Percentiles rank a stretch among this genome's conserved stretches.
Conservation (phyloP, 1,140 invertebrate genomes). For the Ylistrum balloti region DNA sequence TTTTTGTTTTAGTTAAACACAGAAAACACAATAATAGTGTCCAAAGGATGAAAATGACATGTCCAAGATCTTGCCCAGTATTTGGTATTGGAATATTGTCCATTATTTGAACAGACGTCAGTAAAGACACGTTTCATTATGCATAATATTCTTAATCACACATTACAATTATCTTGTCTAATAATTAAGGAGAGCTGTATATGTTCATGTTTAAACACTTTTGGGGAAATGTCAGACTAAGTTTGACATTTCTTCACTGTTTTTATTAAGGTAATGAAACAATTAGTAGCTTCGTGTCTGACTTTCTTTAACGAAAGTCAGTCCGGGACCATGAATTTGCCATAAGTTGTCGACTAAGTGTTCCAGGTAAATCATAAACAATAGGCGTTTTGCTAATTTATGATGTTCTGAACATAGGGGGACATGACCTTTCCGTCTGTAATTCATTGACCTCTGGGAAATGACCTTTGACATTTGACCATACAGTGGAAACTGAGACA, state of each 20-base stretch:
- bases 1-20: no score
- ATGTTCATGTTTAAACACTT: neutral
- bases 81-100: no score
- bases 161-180: neutral
- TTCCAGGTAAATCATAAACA: neutral
- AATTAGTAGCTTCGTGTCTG: neutral
- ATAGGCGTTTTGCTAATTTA: neutral
- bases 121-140: no score
- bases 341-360: constrained; percentile 18
- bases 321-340: neutral
- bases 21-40: no score
- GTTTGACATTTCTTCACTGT: neutral
- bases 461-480: neutral
- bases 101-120: no score
- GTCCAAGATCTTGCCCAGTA: no score
- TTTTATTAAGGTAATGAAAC: neutral
- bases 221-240: no score
- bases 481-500: neutral
- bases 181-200: neutral
- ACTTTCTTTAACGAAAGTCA: neutral
- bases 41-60: no score
- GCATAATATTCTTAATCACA: no score
- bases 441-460: neutral
- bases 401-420: neutral
- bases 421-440: neutral